Base-by-base conservation (phyloP, 2,888 invertebrate genomes). In the Teleogryllus oceanicus region DNA sequence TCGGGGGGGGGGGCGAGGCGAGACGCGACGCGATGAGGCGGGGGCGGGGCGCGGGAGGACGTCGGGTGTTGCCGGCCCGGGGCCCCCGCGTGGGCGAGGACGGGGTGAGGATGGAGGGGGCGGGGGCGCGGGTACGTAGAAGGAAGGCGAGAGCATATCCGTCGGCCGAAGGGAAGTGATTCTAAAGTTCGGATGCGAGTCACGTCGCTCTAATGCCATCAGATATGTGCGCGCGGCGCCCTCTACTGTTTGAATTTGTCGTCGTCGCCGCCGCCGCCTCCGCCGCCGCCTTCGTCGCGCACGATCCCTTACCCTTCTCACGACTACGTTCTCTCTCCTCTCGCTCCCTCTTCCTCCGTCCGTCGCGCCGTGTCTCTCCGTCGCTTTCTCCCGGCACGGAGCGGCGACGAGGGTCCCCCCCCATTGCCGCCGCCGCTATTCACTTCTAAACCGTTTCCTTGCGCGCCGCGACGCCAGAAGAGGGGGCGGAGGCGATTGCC, bases 231-330 rank as follows among this genome's bases (percentile, higher is more conserved):
- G 62, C 62, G 62, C 62, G 62, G n/a, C 62, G 62, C 62, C 62
- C 62, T 62, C 62, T 76, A 77, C 76, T 76, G 79, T 79, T 79
- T 79, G 77, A 77, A 79, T 79, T 77, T 79, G 77, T 79, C 77
- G 76, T 62, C 62, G 62, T 62, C 62, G 62, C 13, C n/a, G 62
- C 62, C n/a, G 13, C 62, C 62, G n/a, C 62, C 62, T 4, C 62
- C 62, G 62, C 62, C 13, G n/a, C 62, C 11, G 3, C 62, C n/a
- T 62, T 62, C 62, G 11, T 62, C 13, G 62, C n/a, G 62, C 62
- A n/a, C n/a, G 62, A 18, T 62, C n/a, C 62, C 24, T 24, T 24
- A 24, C 24, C 24, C 16, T 62, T 16, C 16, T 62, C 13, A 16
- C 62, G 62, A 1, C 8, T 62, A 13, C 8, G 13, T 62, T 62